phyloP scores from a whole-genome alignment of 2,888 invertebrate genomes.

The Brenthis daphne region DNA sequence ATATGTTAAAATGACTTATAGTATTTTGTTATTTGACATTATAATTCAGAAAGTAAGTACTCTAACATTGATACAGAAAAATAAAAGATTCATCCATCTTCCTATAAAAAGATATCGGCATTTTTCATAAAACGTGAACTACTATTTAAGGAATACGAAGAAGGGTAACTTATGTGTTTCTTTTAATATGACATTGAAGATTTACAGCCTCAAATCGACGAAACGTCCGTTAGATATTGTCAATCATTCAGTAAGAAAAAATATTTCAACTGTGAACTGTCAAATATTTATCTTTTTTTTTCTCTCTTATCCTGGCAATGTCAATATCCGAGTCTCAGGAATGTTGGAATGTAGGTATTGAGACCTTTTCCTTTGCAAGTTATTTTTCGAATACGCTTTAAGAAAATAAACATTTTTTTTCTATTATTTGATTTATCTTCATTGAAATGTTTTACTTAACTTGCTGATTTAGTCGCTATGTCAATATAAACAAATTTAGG shows the following conservation, averaged over 20 bases:
- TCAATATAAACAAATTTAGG: conserved; percentile 29
- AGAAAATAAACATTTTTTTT: conserved; percentile 54
- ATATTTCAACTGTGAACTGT: conserved; percentile 61
- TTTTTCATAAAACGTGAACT: conserved; percentile 29
- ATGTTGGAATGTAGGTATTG: conserved; percentile 60
- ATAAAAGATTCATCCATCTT: conserved; percentile 8
- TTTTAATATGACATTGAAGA: conserved; percentile 39
- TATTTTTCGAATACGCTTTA: conserved; percentile 57
- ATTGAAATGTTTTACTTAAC: conserved; percentile 20
- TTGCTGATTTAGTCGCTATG: conserved; percentile 57
- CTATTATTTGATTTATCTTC: conserved; percentile 27
- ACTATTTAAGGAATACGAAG: conserved; percentile 25
- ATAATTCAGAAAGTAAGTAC: not conserved
- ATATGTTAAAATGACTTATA: not conserved
- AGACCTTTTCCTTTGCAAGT: conserved; percentile 56
- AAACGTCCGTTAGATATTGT: conserved; percentile 50
- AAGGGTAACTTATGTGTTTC: conserved; percentile 35
- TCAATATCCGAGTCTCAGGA: conserved; percentile 59
- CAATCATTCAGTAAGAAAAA: conserved; percentile 58
- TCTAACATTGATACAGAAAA: conserved; percentile 7
- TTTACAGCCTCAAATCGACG: conserved; percentile 47
- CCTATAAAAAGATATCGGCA: conserved; percentile 19
- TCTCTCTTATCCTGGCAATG: conserved; percentile 58
- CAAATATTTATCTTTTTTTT: conserved; percentile 59
- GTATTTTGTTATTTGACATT: conserved; percentile 2